phyloP scores from a whole-genome alignment of 2,888 invertebrate species.

The Atrina japonica region DNA sequence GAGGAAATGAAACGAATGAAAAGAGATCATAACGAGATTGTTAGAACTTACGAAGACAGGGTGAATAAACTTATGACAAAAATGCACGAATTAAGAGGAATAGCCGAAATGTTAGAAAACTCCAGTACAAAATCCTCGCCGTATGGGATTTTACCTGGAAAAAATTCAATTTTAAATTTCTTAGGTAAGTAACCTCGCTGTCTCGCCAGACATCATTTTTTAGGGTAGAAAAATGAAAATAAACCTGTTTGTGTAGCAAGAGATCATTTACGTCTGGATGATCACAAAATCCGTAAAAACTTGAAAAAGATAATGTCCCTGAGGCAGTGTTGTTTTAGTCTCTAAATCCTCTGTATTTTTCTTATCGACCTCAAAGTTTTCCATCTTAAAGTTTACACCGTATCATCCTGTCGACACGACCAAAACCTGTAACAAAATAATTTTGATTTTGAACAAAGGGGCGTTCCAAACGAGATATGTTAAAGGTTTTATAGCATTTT shows the following conservation, averaged over 20 bases:
- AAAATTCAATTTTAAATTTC: slow-evolving; percentile 59
- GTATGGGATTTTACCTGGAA: slow-evolving; percentile 65
- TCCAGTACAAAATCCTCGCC: slow-evolving; percentile 74
- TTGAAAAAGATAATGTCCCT: slow-evolving; percentile 2
- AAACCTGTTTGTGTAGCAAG: too few species aligned
- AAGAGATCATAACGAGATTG: slow-evolving; percentile 72
- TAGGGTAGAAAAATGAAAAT: too few species aligned
- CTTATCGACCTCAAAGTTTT: too few species aligned
- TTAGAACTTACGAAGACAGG: slow-evolving; percentile 74
- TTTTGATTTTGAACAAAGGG: too few species aligned
- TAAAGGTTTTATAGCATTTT: too few species aligned
- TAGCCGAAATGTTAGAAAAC: slow-evolving; percentile 77
- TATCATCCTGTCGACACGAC: too few species aligned
- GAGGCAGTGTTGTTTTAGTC: neutral
- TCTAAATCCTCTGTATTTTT: too few species aligned
- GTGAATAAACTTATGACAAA: slow-evolving; percentile 76
- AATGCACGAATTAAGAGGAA: slow-evolving; percentile 75
- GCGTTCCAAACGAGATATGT: too few species aligned
- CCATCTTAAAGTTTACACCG: too few species aligned
- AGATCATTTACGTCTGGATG: slow-evolving; percentile 23
- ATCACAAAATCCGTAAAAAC: neutral
- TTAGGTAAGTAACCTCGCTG: slow-evolving; percentile 56
- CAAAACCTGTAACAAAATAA: too few species aligned
- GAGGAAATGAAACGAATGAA: slow-evolving; percentile 78
- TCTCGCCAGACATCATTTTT: too few species aligned